phyloP scores from a whole-genome alignment of 2,797 vertebrate species.

The Galago senegalensis region DNA sequence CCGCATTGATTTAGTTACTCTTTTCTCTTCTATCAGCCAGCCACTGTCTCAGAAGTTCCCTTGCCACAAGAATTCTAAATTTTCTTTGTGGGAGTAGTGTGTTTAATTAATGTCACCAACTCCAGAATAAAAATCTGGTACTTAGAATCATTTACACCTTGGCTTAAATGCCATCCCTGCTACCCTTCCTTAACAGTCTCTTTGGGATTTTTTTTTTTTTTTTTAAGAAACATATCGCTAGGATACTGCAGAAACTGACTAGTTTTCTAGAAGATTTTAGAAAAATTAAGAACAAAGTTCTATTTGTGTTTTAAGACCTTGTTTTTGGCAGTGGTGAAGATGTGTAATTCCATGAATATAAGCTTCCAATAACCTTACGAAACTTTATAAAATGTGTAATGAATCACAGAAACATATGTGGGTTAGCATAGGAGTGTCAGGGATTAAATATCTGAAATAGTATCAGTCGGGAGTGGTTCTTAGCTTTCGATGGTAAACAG shows the following conservation, averaged over 20 bases:
- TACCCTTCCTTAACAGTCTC: accelerated
- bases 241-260: not conserved
- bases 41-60: not conserved
- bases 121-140: not conserved
- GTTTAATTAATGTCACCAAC: not conserved
- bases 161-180: not conserved
- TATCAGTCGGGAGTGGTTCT: accelerated
- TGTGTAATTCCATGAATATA: accelerated
- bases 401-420: not conserved
- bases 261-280: not conserved
- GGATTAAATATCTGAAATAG: not conserved
- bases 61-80: not conserved
- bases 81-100: not conserved
- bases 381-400: not conserved
- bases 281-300: not conserved
- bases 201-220: not conserved
- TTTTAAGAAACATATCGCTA: not conserved
- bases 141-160: not conserved
- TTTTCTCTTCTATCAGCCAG: not conserved
- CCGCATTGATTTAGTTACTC: not conserved
- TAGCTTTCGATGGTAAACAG: not conserved
- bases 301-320: not conserved
- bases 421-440: not conserved
- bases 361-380: not conserved
- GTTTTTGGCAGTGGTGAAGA: not conserved